phyloP scores from a whole-genome alignment of 2,797 vertebrate genomes.

The Sebastes matsubarae region DNA sequence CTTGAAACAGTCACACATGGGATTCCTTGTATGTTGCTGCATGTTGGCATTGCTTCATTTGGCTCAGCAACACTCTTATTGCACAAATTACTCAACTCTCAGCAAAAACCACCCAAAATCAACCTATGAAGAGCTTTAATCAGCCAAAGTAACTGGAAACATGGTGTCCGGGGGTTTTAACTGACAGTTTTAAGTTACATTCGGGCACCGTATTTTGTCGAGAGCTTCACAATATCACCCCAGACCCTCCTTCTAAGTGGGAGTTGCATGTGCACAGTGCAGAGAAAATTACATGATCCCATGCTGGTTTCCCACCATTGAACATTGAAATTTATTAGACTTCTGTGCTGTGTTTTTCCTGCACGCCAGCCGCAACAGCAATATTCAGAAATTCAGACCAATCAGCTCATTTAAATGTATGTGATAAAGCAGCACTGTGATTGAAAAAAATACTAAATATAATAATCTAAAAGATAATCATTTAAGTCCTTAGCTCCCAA shows the following conservation, averaged over 20 bases:
- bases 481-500: not conserved
- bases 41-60: too few relatives aligned
- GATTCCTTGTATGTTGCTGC: not conserved
- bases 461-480: not conserved
- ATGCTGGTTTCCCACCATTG: not conserved
- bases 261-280: not conserved
- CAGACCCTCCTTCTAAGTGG: not conserved
- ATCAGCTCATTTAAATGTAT: not conserved
- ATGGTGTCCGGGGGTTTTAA: not conserved
- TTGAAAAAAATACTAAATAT: not conserved
- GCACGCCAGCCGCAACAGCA: not conserved
- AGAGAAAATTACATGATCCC: not conserved
- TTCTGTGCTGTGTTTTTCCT: not conserved
- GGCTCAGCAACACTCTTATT: too few relatives aligned
- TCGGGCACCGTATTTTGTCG: too few relatives aligned
- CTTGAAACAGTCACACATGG: not conserved
- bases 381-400: not conserved
- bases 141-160: not conserved
- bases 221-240: not conserved
- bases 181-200: not conserved
- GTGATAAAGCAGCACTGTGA: not conserved
- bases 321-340: not conserved
- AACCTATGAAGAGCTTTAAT: not conserved
- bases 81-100: too few relatives aligned
- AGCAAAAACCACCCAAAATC: not conserved